Evolutionary conservation across 2,888 invertebrate genomes (phyloP).

Genomic region (Pheosia gnoma): DNA sequence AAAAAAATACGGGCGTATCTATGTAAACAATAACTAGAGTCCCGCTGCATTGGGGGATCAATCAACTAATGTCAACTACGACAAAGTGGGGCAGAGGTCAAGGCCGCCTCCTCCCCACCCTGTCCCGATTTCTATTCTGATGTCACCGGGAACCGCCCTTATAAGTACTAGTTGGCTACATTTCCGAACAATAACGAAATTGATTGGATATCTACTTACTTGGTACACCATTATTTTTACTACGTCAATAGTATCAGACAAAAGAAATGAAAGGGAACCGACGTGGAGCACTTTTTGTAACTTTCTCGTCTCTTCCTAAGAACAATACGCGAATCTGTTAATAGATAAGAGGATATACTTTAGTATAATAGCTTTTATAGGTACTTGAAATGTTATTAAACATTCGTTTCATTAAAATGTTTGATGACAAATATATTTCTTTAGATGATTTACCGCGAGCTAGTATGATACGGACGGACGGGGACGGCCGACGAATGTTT

Average conservation of each 20-base stretch:
- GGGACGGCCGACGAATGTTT: no score
- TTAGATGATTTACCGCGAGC: no score
- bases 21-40: no score
- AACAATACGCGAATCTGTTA: constrained; percentile 15
- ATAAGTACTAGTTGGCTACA: neutral
- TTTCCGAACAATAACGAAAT: constrained; percentile 9
- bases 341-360: neutral
- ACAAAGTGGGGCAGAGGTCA: constrained; percentile 14
- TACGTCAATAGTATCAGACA: constrained; percentile 22
- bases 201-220: constrained; percentile 40
- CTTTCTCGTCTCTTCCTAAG: neutral
- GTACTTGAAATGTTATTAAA: neutral
- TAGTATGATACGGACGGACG: no score
- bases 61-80: no score
- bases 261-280: neutral
- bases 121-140: constrained; percentile 36
- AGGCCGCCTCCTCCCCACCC: constrained; percentile 19
- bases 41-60: no score
- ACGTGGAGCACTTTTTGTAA: neutral
- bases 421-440: no score
- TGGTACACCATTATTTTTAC: constrained; percentile 47
- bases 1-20: no score
- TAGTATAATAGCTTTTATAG: no score
- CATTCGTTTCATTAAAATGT: no score
- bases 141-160: constrained; percentile 48